Evolutionary conservation across 2,888 invertebrate genomes (phyloP).

Genomic region (Choreutis nemorana): DNA sequence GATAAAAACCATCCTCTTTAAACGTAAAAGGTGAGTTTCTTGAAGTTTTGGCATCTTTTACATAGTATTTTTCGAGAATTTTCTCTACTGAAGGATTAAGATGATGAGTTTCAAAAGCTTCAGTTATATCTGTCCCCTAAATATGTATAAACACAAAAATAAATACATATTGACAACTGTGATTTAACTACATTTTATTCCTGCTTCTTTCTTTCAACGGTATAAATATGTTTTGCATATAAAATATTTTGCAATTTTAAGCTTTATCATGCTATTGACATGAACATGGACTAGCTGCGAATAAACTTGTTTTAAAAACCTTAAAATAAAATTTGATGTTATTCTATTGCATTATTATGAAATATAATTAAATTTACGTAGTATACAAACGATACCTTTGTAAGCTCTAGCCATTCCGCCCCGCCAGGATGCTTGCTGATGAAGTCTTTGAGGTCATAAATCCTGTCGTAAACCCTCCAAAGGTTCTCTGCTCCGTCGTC

Average conservation of each 20-base stretch:
- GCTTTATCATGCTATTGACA: background rate
- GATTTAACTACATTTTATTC: too few relatives aligned
- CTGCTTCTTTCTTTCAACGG: too few relatives aligned
- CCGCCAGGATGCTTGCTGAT: slow-evolving; percentile 87
- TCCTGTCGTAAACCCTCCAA: slow-evolving; percentile 77
- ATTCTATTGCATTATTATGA: background rate
- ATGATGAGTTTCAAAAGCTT: slow-evolving; percentile 68
- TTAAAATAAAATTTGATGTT: background rate
- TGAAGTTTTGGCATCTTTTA: slow-evolving; percentile 68
- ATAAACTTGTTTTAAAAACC: background rate
- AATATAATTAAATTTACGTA: background rate
- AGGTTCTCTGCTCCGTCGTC: slow-evolving; percentile 79
- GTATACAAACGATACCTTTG: too few relatives aligned
- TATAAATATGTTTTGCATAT: too few relatives aligned
- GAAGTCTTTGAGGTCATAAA: slow-evolving; percentile 88
- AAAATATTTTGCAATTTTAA: background rate
- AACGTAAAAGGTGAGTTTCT: slow-evolving; percentile 79
- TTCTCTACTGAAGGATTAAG: slow-evolving; percentile 58
- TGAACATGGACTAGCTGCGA: too few relatives aligned
- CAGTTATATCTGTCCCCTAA: slow-evolving; percentile 71
- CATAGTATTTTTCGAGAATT: slow-evolving; percentile 70
- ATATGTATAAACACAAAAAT: slow-evolving; percentile 14
- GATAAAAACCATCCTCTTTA: slow-evolving; percentile 77
- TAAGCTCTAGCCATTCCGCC: slow-evolving; percentile 73
- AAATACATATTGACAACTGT: background rate